Percentiles rank a stretch among this genome's conserved stretches.
These are phyloP conservation scores for Calephelis perditalis DNA, from an alignment of 2,888 invertebrate species.

Conservation along the genomic window DNA sequence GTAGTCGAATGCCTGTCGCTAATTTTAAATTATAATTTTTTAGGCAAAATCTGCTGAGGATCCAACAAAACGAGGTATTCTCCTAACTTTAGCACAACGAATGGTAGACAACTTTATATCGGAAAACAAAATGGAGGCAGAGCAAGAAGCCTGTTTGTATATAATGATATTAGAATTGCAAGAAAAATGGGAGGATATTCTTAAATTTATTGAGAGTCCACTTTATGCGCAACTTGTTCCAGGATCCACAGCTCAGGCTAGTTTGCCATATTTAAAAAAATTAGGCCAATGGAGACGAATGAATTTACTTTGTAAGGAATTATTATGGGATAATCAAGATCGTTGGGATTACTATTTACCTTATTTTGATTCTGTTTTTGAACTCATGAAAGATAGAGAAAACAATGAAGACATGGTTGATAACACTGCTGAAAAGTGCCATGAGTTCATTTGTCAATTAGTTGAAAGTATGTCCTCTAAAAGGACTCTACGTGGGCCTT, in stretches of 20 bases:
- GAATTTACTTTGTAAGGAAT: conserved; percentile 84
- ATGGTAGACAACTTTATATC: conserved; percentile 94
- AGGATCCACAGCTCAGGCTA: conserved; percentile 82
- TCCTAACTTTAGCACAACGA: conserved; percentile 92
- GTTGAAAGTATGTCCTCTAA: conserved; percentile 69
- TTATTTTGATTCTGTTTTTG: conserved; percentile 84
- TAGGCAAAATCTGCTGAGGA: conserved; percentile 70
- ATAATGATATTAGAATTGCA: conserved; percentile 88
- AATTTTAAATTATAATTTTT: conserved; percentile 10
- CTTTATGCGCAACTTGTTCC: conserved; percentile 83
- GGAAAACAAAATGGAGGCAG: conserved; percentile 93
- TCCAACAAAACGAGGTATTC: conserved; percentile 80
- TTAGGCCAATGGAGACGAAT: conserved; percentile 86
- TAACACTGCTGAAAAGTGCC: conserved; percentile 64
- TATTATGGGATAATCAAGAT: conserved; percentile 85
- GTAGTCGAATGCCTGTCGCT: too few relatives aligned
- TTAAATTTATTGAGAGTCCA: conserved; percentile 88
- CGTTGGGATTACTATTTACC: conserved; percentile 86
- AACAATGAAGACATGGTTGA: conserved; percentile 44
- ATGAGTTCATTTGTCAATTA: conserved; percentile 66
- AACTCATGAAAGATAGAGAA: conserved; percentile 68
- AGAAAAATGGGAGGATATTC: conserved; percentile 88
- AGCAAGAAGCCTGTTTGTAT: conserved; percentile 95
- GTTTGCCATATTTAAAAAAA: conserved; percentile 85
- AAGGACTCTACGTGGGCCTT: conserved; percentile 85